These are phyloP conservation scores for Sceloporus undulatus DNA, from an alignment of 2,113 vertebrate genomes.

Conservation along the genomic window DNA sequence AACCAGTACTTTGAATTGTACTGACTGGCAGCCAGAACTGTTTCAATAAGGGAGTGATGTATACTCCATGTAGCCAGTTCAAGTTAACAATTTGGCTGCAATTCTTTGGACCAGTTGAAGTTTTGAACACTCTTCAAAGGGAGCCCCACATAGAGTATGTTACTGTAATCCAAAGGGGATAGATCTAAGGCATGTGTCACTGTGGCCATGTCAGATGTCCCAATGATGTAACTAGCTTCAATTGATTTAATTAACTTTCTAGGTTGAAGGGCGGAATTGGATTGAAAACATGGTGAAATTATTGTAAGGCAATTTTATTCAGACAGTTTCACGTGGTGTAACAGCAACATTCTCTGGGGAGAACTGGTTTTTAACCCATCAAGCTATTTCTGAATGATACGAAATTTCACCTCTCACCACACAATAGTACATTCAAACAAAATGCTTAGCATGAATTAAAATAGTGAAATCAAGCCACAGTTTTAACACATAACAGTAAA, in stretches of 20 bases:
- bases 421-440: neutral
- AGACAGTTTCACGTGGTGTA: neutral
- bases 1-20: too few species aligned
- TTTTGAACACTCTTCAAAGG: too few species aligned
- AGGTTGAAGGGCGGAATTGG: neutral
- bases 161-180: too few species aligned
- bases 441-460: neutral
- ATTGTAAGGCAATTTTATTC: neutral
- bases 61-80: too few species aligned
- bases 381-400: neutral
- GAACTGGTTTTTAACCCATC: neutral
- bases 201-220: too few species aligned
- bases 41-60: too few species aligned
- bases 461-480: neutral
- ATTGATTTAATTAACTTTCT: neutral
- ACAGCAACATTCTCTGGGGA: neutral
- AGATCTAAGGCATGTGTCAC: too few species aligned
- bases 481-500: neutral
- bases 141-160: too few species aligned
- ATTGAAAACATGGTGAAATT: too few species aligned
- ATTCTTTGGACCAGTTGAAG: too few species aligned
- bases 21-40: too few species aligned
- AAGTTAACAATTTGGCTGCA: too few species aligned
- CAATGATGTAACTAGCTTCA: neutral
- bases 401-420: neutral